These are phyloP conservation scores for Silurus asotus DNA, from an alignment of 2,113 vertebrate genomes.

Conservation along the genomic window DNA sequence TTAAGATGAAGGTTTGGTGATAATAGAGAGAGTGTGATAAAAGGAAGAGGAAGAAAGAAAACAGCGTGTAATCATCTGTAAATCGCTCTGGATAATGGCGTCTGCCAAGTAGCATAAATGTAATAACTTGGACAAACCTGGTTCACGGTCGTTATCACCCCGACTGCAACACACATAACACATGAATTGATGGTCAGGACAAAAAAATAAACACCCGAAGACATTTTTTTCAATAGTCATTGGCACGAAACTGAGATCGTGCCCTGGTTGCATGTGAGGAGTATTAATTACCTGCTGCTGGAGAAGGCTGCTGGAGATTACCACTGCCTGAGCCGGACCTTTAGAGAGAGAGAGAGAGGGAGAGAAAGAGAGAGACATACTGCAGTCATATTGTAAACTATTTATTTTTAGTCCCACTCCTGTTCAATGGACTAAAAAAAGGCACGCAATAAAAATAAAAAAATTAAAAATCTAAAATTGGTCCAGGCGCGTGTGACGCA, in stretches of 20 bases:
- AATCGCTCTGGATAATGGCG: too few relatives aligned
- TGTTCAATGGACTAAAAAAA: too few relatives aligned
- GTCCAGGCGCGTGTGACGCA: too few relatives aligned
- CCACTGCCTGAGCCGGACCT: background rate
- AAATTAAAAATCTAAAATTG: too few relatives aligned
- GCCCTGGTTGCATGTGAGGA: background rate
- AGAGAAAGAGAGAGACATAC: background rate
- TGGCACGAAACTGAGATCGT: background rate
- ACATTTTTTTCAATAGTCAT: background rate
- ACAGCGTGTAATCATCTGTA: too few relatives aligned
- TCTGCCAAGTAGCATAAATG: too few relatives aligned
- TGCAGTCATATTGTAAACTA: too few relatives aligned
- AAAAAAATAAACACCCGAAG: background rate
- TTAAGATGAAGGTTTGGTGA: too few relatives aligned
- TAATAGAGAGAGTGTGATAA: too few relatives aligned
- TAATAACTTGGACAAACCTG: background rate
- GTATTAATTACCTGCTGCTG: constrained; percentile 38
- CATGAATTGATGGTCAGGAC: background rate
- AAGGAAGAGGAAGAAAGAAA: too few relatives aligned
- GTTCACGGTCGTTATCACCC: background rate
- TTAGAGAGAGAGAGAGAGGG: constrained; percentile 20
- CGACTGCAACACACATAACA: background rate
- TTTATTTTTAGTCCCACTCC: too few relatives aligned
- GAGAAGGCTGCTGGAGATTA: constrained; percentile 13
- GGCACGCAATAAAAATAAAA: too few relatives aligned